A percentile compares a stretch with the other conserved stretches of the same genome.
These are phyloP conservation scores for Sylvia borin DNA, from an alignment of 2,797 vertebrate genomes.

Conservation along the genomic window DNA sequence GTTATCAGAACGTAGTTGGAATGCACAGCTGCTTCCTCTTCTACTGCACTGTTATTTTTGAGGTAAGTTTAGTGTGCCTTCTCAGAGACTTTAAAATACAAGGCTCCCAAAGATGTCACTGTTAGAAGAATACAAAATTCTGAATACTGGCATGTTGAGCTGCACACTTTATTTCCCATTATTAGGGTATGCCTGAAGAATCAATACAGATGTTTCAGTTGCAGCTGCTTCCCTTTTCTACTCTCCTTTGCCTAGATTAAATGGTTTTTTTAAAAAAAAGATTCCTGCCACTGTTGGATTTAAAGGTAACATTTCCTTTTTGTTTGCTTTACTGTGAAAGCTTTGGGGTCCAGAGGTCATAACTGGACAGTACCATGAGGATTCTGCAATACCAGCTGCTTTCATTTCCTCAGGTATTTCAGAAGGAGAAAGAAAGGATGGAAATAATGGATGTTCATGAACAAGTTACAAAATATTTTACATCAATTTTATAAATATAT, in stretches of 20 bases:
- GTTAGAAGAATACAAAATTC: neutral
- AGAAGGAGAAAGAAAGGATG: neutral
- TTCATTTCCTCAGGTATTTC: neutral
- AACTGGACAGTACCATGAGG: neutral
- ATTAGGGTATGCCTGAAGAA: neutral
- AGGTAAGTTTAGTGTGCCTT: neutral
- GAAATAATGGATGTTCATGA: neutral
- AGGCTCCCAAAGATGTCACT: neutral
- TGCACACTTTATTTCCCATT: neutral
- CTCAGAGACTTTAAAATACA: neutral
- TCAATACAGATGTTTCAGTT: neutral
- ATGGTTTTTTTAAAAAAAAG: neutral
- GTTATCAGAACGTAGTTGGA: neutral
- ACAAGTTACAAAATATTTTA: neutral
- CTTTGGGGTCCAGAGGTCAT: neutral
- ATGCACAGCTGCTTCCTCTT: neutral
- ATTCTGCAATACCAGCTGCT: neutral
- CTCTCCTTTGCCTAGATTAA: conserved; percentile 4
- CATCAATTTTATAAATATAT: neutral
- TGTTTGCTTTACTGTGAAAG: neutral
- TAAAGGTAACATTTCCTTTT: neutral
- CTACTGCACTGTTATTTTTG: neutral
- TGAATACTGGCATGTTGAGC: neutral
- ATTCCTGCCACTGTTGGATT: neutral
- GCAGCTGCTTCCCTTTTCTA: neutral